Conservation (phyloP, 64 coral and sea anemone species). For the Montipora efflorescens region DNA sequence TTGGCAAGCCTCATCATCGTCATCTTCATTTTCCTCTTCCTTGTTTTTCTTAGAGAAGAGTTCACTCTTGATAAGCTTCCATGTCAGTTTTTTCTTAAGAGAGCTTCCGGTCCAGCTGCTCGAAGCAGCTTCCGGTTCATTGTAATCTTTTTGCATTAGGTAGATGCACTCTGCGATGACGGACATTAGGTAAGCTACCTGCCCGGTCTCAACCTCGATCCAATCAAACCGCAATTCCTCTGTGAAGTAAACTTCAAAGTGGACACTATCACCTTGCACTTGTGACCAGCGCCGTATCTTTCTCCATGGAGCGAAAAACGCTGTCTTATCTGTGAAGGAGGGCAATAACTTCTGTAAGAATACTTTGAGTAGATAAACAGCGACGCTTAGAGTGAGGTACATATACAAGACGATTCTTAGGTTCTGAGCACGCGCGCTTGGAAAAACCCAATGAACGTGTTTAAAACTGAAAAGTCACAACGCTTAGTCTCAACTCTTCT, state of each 20-base stretch:
- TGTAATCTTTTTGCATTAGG: slow-evolving; percentile 63
- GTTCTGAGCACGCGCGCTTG: too few relatives aligned
- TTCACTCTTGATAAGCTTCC: slow-evolving; percentile 77
- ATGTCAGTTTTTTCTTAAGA: slow-evolving; percentile 35
- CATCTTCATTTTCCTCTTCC: slow-evolving; percentile 40
- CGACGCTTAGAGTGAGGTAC: too few relatives aligned
- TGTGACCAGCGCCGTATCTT: slow-evolving; percentile 95
- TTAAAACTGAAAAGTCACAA: too few relatives aligned
- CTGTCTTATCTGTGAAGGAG: slow-evolving; percentile 43
- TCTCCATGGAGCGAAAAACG: slow-evolving; percentile 90
- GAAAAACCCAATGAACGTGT: too few relatives aligned
- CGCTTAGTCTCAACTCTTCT: too few relatives aligned
- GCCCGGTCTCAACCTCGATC: slow-evolving; percentile 82
- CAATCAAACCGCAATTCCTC: slow-evolving; percentile 88
- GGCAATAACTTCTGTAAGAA: background rate
- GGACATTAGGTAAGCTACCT: slow-evolving; percentile 77
- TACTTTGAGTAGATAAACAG: background rate
- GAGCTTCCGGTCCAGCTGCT: slow-evolving; percentile 20
- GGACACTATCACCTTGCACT: slow-evolving; percentile 85
- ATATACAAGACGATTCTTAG: too few relatives aligned
- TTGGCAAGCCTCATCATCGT: slow-evolving; percentile 21
- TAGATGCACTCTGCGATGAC: slow-evolving; percentile 83
- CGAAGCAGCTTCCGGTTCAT: slow-evolving; percentile 62
- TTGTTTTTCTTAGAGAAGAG: slow-evolving; percentile 42
- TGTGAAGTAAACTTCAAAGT: slow-evolving; percentile 93